Evolutionary conservation across 1,140 invertebrate genomes (phyloP).

Genomic region (Drosophila sucinea): DNA sequence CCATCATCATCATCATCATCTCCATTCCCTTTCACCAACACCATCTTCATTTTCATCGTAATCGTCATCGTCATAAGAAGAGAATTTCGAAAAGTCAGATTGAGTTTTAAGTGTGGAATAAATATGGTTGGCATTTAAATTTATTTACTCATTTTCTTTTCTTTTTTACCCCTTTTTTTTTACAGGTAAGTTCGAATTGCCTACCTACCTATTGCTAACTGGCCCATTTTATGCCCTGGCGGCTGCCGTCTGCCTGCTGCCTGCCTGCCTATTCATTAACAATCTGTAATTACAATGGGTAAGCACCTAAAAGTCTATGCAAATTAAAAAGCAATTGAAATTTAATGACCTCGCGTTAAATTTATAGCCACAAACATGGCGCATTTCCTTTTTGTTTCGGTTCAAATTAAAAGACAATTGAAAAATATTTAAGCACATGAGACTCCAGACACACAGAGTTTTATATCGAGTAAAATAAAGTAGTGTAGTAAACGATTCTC

Average conservation of each 20-base stretch:
- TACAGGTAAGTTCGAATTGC: conserved; percentile 52
- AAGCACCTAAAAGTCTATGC: conserved; percentile 63
- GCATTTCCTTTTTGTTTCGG: conserved; percentile 24
- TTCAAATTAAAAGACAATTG: conserved; percentile 60
- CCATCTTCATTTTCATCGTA: neutral
- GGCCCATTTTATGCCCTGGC: neutral
- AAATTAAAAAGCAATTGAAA: conserved; percentile 79
- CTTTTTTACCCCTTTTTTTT: conserved; percentile 15
- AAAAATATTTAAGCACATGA: conserved; percentile 70
- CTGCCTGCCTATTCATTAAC: conserved; percentile 62
- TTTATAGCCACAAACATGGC: conserved; percentile 50
- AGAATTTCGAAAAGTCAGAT: neutral
- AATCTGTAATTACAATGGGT: conserved; percentile 65
- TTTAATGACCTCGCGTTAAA: conserved; percentile 68
- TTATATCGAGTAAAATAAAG: neutral
- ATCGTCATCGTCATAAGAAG: neutral
- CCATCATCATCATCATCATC: conserved; percentile 1
- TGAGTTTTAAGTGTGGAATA: neutral
- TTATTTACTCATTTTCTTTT: neutral
- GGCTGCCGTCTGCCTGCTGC: conserved; percentile 5
- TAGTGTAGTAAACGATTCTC: conserved; percentile 1
- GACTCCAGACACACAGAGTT: conserved; percentile 40
- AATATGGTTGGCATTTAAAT: conserved; percentile 5
- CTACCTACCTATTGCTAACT: neutral
- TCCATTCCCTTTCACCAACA: neutral